Base-by-base conservation (phyloP, 2,797 vertebrate genomes). In the Acropternis orthonyx region DNA sequence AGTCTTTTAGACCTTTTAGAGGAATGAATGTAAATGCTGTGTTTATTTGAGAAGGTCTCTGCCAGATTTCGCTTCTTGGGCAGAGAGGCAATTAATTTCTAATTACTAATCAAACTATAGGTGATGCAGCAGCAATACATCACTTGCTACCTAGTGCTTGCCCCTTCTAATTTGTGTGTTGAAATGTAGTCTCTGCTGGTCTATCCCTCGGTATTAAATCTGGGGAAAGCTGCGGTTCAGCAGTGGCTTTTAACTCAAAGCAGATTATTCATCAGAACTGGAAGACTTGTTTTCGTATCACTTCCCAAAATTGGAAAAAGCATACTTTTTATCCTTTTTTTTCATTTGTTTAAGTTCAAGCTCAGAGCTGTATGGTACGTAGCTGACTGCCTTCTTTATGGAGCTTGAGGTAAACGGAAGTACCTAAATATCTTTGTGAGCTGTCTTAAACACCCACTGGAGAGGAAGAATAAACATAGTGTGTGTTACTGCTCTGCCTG, bases 71-170 rank as follows among this genome's bases (percentile, higher is more conserved):
- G 43, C 72, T 78, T 48, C 72, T 67, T 61, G 37, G 62, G 26
- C 73, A 86, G 73, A 48, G 44, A 65, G 32, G 73, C 2, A 24
- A 56, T 94, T 95, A 54, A n/a, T 77, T 95, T 72, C 54, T 81
- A 71, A 92, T 95, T 46, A 37, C 44, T 80, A 77, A 81, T 92
- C 76, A 94, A 84, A 77, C 68, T 83, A 56, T 89, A 80, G 54
- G 44, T 84, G 83, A 81, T 93, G 73, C 52, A 61, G 44, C 36
- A 65, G 90, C 65, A 56, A n/a, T 74, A 12, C 6, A 56, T 59
- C 88, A 89, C 36, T 52, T 90, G 49, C 66, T 80, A 30, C 56
- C 66, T 72, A 19, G 27, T 66, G 51, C 51, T 87, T 79, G n/a
- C 23, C 52, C n/a, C 19, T 76, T 27, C 24, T 28, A 11, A 62